Percentiles rank a stretch among this genome's conserved stretches.
phyloP scores from a whole-genome alignment of 2,797 vertebrate genomes.

The Capromys pilorides region DNA sequence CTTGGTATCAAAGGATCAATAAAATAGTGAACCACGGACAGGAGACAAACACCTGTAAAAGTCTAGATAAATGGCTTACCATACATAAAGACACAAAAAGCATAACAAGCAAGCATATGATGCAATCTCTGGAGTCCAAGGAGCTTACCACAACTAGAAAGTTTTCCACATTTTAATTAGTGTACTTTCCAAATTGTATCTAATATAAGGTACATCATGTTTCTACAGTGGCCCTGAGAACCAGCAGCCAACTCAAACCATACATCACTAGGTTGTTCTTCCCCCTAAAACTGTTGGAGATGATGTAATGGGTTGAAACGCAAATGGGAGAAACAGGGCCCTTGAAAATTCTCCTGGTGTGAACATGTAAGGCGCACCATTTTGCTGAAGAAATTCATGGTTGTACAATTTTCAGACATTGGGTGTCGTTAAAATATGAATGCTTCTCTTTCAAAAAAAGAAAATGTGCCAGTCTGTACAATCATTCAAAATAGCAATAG shows the following conservation, averaged over 20 bases:
- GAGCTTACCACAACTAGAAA: not conserved
- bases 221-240: not conserved
- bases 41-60: not conserved
- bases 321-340: not conserved
- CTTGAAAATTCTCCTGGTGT: not conserved
- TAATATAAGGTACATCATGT: not conserved
- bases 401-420: conserved; percentile 15
- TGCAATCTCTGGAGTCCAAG: not conserved
- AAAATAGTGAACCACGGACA: not conserved
- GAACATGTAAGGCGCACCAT: not conserved
- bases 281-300: not conserved
- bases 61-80: not conserved
- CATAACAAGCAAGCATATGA: not conserved
- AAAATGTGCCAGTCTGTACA: not conserved
- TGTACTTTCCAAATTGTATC: not conserved
- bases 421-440: conserved; percentile 24
- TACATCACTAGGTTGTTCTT: not conserved
- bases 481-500: not conserved
- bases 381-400: conserved; percentile 29
- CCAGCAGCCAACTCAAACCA: not conserved
- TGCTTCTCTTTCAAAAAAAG: not conserved
- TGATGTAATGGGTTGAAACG: not conserved
- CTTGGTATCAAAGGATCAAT: not conserved
- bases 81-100: not conserved
- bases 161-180: not conserved